Conservation (phyloP, 2,113 vertebrate genomes). For the Corvus cornix region DNA sequence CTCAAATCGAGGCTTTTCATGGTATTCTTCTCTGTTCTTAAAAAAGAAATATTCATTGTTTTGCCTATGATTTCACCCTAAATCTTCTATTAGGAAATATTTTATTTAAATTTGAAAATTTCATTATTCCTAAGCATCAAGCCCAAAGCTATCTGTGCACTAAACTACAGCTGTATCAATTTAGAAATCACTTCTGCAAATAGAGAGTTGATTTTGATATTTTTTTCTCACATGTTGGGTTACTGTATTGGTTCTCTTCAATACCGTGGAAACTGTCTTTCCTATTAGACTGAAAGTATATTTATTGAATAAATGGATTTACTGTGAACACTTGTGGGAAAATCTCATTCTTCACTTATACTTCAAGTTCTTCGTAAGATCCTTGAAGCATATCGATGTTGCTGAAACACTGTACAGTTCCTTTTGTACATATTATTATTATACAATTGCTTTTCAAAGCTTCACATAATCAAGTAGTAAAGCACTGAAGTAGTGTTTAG, state of each 20-base stretch:
- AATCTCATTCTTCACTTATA: slow-evolving; percentile 26
- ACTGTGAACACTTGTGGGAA: not conserved
- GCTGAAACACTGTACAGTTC: not conserved
- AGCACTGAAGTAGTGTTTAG: slow-evolving; percentile 10
- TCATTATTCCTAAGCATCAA: not conserved
- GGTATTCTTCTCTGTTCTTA: not conserved
- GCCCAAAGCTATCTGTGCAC: not conserved
- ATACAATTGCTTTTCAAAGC: slow-evolving; percentile 31
- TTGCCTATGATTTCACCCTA: not conserved
- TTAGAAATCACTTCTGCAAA: not conserved
- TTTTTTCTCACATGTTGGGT: not conserved
- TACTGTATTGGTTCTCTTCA: not conserved
- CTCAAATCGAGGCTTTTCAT: not conserved
- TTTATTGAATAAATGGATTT: slow-evolving; percentile 25
- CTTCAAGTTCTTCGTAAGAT: not conserved
- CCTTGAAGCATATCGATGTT: slow-evolving; percentile 15
- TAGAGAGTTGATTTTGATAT: not conserved
- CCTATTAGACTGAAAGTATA: not conserved
- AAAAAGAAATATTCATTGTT: not conserved
- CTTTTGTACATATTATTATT: slow-evolving; percentile 16
- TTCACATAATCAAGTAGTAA: slow-evolving; percentile 23
- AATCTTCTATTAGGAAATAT: not conserved
- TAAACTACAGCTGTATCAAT: not conserved
- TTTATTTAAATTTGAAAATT: not conserved
- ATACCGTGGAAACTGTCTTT: not conserved